Evolutionary conservation across 2,797 vertebrate species (phyloP).

Genomic region (Oreochromis grahami): DNA sequence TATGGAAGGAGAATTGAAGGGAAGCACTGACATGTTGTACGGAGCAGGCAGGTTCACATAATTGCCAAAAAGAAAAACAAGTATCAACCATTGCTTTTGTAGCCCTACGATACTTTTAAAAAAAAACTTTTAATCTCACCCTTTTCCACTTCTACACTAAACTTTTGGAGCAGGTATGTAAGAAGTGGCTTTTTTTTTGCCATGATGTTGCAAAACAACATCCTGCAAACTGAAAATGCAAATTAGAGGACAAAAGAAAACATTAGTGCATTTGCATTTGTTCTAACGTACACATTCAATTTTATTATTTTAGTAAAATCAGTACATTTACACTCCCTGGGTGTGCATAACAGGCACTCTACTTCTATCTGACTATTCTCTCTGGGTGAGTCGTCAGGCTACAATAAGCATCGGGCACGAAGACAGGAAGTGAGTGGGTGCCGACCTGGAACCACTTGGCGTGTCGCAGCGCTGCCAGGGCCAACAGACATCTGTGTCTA

Average conservation of each 20-base stretch:
- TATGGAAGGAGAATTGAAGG: constrained; percentile 65
- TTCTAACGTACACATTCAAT: neutral
- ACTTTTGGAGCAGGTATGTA: neutral
- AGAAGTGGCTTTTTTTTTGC: neutral
- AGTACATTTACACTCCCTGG: neutral
- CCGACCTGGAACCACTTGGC: constrained; percentile 99
- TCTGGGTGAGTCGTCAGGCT: constrained; percentile 78
- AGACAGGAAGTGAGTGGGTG: constrained; percentile 90
- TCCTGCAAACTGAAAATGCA: neutral
- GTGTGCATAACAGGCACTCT: neutral
- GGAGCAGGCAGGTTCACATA: constrained; percentile 77
- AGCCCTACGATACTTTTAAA: constrained; percentile 75
- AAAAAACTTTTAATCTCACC: neutral
- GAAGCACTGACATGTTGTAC: constrained; percentile 70
- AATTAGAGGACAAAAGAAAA: neutral
- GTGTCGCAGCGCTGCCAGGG: constrained; percentile 99
- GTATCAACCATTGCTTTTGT: constrained; percentile 82
- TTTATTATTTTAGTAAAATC: neutral
- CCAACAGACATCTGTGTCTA: constrained; percentile 99
- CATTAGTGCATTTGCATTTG: neutral
- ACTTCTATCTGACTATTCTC: neutral
- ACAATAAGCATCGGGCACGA: constrained; percentile 81
- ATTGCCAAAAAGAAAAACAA: constrained; percentile 70
- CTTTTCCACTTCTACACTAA: neutral
- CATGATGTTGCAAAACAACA: neutral